A percentile compares a stretch with the other conserved stretches of the same genome.
These are phyloP conservation scores for Siphonodentalium dalli DNA, from an alignment of 2,888 invertebrate genomes.

Conservation along the genomic window DNA sequence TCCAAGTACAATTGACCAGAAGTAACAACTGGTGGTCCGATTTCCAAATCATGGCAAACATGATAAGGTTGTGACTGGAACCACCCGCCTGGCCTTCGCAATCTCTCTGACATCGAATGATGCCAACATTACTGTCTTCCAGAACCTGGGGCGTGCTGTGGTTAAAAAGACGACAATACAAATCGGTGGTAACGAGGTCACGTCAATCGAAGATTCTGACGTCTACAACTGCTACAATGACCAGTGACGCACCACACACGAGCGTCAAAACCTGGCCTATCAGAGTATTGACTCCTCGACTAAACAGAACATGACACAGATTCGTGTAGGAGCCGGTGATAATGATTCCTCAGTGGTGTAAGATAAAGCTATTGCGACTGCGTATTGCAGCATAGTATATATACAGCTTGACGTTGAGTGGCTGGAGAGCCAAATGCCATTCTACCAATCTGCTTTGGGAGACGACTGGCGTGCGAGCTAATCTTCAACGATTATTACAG, in stretches of 20 bases:
- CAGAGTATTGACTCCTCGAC: no score
- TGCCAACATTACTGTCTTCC: constrained; percentile 22
- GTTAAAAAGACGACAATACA: constrained; percentile 27
- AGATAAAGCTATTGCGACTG: no score
- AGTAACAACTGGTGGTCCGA: constrained; percentile 28
- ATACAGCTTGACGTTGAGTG: no score
- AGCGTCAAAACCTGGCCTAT: no score
- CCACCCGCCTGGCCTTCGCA: constrained; percentile 25
- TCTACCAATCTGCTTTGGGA: no score
- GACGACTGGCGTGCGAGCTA: no score
- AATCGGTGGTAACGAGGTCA: constrained; percentile 29
- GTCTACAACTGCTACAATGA: constrained; percentile 25
- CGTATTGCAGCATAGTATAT: no score
- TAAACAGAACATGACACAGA: no score
- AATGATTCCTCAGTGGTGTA: no score
- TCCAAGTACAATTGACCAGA: constrained; percentile 29
- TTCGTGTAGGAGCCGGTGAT: no score
- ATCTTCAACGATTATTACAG: no score
- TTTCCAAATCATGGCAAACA: constrained; percentile 29
- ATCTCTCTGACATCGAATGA: constrained; percentile 20
- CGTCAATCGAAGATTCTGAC: constrained; percentile 27
- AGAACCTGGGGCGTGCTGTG: constrained; percentile 29
- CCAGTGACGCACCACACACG: constrained; percentile 14
- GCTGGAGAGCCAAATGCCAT: no score
- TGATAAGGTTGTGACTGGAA: constrained; percentile 29